Percentiles rank a stretch among this genome's conserved stretches.
Conservation (phyloP, 1,140 invertebrate genomes). For the Platyscapa corneri region DNA sequence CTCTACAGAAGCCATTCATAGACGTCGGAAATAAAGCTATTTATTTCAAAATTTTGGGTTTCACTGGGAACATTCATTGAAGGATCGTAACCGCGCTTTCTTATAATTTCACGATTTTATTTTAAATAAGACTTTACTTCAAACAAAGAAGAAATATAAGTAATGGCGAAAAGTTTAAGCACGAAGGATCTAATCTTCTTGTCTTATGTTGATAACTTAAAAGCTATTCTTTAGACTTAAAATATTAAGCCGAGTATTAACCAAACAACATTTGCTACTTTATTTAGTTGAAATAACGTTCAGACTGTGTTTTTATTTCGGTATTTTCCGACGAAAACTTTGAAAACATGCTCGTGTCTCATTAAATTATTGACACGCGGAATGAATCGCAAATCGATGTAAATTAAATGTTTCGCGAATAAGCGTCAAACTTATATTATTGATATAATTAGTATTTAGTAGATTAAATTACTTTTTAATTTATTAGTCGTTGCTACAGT, state of each 20-base stretch:
- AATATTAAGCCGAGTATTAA: not conserved
- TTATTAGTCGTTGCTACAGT: too few relatives aligned
- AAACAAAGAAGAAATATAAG: not conserved
- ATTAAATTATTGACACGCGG: too few relatives aligned
- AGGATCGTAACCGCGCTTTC: not conserved
- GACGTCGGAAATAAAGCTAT: constrained; percentile 11
- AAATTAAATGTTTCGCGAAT: too few relatives aligned
- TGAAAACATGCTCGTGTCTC: too few relatives aligned
- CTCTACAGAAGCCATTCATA: not conserved
- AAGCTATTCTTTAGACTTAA: not conserved
- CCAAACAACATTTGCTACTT: not conserved
- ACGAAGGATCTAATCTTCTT: not conserved
- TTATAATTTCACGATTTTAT: not conserved
- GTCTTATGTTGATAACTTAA: not conserved
- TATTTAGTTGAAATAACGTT: not conserved
- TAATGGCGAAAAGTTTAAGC: not conserved
- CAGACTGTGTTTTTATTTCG: too few relatives aligned
- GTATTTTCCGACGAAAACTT: too few relatives aligned
- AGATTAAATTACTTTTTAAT: too few relatives aligned
- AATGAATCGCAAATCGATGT: too few relatives aligned
- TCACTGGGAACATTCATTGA: constrained; percentile 1
- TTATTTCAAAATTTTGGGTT: constrained; percentile 15
- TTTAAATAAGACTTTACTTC: not conserved
- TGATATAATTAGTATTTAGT: too few relatives aligned
- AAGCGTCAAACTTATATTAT: too few relatives aligned